Evolutionary conservation across 2,888 invertebrate species (phyloP).

Genomic region (Tipula unca): DNA sequence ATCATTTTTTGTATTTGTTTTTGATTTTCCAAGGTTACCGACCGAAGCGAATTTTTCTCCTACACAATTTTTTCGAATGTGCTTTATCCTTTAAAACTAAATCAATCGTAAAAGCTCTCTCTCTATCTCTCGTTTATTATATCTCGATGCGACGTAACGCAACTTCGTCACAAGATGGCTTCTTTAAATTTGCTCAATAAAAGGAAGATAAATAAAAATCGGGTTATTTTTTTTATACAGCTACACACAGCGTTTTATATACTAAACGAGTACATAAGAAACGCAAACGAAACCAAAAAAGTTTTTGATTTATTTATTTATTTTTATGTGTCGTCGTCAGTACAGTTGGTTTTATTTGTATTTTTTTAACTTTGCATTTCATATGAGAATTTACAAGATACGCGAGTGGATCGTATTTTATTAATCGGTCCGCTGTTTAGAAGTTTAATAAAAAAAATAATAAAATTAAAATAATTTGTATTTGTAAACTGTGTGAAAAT

Average conservation of each 20-base stretch:
- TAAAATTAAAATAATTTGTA: neutral
- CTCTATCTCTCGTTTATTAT: no score
- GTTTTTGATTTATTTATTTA: neutral
- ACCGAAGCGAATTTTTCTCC: neutral
- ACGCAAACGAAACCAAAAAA: neutral
- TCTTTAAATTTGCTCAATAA: neutral
- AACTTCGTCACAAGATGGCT: neutral
- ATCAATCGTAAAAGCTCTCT: neutral
- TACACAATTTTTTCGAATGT: neutral
- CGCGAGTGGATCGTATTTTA: neutral
- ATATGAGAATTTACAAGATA: conserved; percentile 2
- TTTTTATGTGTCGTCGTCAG: neutral
- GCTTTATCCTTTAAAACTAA: neutral
- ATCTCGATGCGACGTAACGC: neutral
- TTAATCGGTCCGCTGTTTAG: neutral
- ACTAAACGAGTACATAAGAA: neutral
- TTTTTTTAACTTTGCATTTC: neutral
- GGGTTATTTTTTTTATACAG: neutral
- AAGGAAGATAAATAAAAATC: neutral
- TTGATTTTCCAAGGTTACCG: neutral
- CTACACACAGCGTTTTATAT: neutral
- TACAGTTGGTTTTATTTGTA: neutral
- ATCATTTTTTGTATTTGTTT: no score
- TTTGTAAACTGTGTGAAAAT: neutral
- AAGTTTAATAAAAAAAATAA: neutral